Evolutionary conservation across 2,888 invertebrate species (phyloP), one percentile per base, ranked within the genome.

Genomic region (Dichetophora obliterata): DNA sequence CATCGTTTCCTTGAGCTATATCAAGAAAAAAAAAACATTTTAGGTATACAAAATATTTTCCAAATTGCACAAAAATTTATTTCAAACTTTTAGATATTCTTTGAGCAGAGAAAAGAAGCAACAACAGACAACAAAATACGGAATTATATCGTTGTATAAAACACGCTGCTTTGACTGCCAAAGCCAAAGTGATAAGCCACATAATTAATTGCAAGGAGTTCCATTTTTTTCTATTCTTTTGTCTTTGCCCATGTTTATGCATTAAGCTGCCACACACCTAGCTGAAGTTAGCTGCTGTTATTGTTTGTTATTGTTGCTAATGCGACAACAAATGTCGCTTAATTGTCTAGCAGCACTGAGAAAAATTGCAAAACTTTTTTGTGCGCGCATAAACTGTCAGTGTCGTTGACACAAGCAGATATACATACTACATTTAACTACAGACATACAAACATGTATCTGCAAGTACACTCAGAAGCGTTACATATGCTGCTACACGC

Each of bases 321-420:
- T 79, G 79, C 75, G 77, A 76, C 77, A 77, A 78, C 79, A 79
- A 79, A 74, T 78, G 79, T 79, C 79, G 76, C 77, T 79, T 71
- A 71, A 71, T 71, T 71, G 71, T 71, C 59, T 71, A 43, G 59
- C 71, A 50, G 16, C 59, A 59, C 59, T 66, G 48, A 59, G 24
- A 31, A 71, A 71, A 52, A 69, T 24, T 52, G 27, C 24, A 22
- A 71, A 54, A 71, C 2, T 43, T 61, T 61, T 24, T 50, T 48
- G 65, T 52, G 73, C 61, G 63, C 63, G 27, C 73, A 66, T 66
- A 70, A 54, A 37, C 70, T 74, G 54, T 31, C 74, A 65, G 52
- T 48, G 74, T 74, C 66, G 66, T 34, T 37, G 65, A 52, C 52
- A 22, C 70, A 52, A 37, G 19, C 69, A 52, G 61, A 66, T 22